Percentiles rank a stretch among this genome's conserved stretches.
Evolutionary conservation across 2,113 vertebrate species (phyloP).

Genomic region (Campylomormyrus numenius): DNA sequence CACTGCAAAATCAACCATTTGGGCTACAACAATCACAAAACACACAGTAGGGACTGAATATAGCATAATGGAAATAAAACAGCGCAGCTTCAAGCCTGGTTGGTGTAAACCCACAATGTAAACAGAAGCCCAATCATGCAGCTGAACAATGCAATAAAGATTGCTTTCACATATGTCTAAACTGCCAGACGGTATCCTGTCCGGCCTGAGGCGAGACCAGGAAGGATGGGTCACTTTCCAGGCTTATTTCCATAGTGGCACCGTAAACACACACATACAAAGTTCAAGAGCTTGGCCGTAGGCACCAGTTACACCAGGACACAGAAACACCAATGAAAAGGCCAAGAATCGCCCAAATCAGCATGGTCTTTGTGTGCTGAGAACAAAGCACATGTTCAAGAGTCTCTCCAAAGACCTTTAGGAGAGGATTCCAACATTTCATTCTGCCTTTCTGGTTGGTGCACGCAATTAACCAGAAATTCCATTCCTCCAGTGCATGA

Average conservation of each 20-base stretch:
- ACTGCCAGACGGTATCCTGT: neutral
- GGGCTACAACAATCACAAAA: neutral
- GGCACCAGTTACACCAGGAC: slow-evolving; percentile 6
- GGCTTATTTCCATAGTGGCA: neutral
- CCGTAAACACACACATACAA: slow-evolving; percentile 20
- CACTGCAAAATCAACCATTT: neutral
- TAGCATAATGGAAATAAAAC: neutral
- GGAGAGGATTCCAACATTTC: slow-evolving; percentile 14
- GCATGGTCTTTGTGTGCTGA: slow-evolving; percentile 16
- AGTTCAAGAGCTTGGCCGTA: slow-evolving; percentile 12
- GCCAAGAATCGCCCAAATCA: slow-evolving; percentile 14
- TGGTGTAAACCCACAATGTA: neutral
- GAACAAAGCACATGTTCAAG: slow-evolving; percentile 25
- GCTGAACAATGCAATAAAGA: neutral
- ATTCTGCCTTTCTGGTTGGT: slow-evolving; percentile 13
- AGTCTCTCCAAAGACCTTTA: slow-evolving; percentile 19
- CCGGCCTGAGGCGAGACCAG: neutral
- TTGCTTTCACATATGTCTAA: neutral
- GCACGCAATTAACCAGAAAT: slow-evolving; percentile 3
- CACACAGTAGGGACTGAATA: neutral
- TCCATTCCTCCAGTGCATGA: neutral
- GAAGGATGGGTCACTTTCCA: neutral
- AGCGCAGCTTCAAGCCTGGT: neutral
- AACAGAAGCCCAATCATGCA: neutral
- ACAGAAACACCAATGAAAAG: slow-evolving; percentile 8